Conservation (phyloP, 1,140 invertebrate species). For the Drosophila littoralis region DNA sequence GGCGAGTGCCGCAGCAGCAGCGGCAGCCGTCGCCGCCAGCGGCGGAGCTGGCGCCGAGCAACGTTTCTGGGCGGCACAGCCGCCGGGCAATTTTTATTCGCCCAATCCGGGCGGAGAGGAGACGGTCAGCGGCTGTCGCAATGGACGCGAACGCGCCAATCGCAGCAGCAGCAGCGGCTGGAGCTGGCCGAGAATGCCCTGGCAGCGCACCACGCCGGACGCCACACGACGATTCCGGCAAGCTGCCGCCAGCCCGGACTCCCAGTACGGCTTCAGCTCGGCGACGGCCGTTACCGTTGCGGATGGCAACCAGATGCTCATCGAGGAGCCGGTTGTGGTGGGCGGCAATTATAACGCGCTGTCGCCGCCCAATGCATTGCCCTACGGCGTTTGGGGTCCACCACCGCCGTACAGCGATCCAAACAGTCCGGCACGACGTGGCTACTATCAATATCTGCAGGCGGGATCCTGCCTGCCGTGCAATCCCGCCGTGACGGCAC, state of each 20-base stretch:
- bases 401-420: conserved; percentile 91
- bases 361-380: conserved; percentile 74
- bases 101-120: conserved; percentile 89
- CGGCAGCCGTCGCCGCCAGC: conserved; percentile 48
- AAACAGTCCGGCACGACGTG: conserved; percentile 87
- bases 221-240: conserved; percentile 73
- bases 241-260: conserved; percentile 86
- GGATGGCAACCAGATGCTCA: conserved; percentile 66
- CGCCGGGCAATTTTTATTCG: conserved; percentile 90
- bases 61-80: conserved; percentile 69
- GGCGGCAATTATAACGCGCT: conserved; percentile 44
- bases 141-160: conserved; percentile 64
- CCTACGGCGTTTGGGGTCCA: conserved; percentile 88
- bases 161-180: conserved; percentile 86
- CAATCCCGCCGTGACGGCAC: conserved; percentile 14
- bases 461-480: conserved; percentile 55
- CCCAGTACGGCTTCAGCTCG: conserved; percentile 88
- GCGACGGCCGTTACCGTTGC: conserved; percentile 63
- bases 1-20: conserved; percentile 63
- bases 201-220: conserved; percentile 84
- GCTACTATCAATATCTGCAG: conserved; percentile 84
- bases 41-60: conserved; percentile 61
- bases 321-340: conserved; percentile 54
- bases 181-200: conserved; percentile 86
- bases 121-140: conserved; percentile 23